Evolutionary conservation across 2,888 invertebrate species (phyloP).

Genomic region (Xestoiulus laeticollis): DNA sequence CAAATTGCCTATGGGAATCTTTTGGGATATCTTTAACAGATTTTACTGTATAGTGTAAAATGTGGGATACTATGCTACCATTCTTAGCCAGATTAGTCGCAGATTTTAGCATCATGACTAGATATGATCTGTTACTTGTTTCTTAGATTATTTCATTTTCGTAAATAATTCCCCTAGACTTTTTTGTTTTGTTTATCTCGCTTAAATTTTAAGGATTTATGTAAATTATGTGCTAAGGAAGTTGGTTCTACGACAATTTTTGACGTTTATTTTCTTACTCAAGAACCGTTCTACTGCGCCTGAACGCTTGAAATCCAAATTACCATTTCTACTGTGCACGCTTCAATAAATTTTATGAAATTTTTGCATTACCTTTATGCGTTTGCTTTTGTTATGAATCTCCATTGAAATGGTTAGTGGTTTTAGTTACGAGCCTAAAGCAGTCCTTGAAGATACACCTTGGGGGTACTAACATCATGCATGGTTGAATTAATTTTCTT

Average conservation of each 20-base stretch:
- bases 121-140: background rate
- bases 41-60: background rate
- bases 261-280: background rate
- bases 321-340: background rate
- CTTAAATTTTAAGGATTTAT: background rate
- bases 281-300: background rate
- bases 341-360: background rate
- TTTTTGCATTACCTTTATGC: background rate
- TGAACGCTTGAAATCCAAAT: background rate
- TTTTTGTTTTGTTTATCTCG: background rate
- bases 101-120: background rate
- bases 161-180: too few species aligned
- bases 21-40: too few species aligned
- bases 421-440: conserved; percentile 24
- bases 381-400: background rate
- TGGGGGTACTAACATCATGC: conserved; percentile 17
- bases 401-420: conserved; percentile 35
- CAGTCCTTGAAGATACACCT: conserved; percentile 14
- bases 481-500: conserved; percentile 24
- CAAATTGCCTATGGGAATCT: too few species aligned
- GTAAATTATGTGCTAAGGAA: background rate
- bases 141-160: background rate
- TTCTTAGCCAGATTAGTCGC: background rate
- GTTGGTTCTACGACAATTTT: background rate
- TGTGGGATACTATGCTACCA: background rate